Conservation (phyloP, 2,113 vertebrate species). For the Phodopus roborovskii region DNA sequence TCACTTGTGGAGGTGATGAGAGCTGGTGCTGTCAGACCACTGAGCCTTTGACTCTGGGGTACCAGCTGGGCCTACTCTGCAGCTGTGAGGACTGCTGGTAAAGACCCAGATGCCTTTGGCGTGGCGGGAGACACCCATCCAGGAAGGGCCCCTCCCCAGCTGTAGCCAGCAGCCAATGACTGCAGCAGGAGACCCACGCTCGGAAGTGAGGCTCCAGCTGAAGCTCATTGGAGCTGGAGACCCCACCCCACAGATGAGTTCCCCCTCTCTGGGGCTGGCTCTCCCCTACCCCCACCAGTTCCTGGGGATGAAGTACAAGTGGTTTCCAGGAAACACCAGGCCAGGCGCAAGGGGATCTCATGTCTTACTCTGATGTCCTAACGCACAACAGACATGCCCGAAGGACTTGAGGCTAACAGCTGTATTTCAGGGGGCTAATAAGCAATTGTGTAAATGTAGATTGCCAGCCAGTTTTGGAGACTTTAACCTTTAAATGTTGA, state of each 20-base stretch:
- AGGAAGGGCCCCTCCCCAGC: too few species aligned
- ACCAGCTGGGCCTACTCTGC: neutral
- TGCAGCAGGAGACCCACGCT: too few species aligned
- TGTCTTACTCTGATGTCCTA: neutral
- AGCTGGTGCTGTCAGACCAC: neutral
- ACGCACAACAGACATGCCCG: neutral
- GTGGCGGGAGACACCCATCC: too few species aligned
- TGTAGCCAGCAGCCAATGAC: neutral
- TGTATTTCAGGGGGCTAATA: conserved; percentile 1
- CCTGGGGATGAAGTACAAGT: too few species aligned
- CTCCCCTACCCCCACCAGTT: neutral
- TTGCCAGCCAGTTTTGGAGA: neutral
- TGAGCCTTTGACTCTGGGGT: neutral
- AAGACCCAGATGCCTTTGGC: too few species aligned
- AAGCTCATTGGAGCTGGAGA: neutral
- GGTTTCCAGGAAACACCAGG: neutral
- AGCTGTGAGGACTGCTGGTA: neutral
- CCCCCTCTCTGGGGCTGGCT: neutral
- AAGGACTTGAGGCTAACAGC: neutral
- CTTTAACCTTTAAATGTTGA: conserved; percentile 5
- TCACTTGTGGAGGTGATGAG: too few species aligned
- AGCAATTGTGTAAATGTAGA: neutral
- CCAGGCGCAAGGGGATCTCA: neutral
- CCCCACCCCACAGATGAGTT: neutral
- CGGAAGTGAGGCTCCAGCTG: rapidly evolving